A percentile compares a stretch with the other conserved stretches of the same genome.
These are phyloP conservation scores for Borostomias antarcticus DNA, from an alignment of 2,797 vertebrate genomes.

Conservation along the genomic window DNA sequence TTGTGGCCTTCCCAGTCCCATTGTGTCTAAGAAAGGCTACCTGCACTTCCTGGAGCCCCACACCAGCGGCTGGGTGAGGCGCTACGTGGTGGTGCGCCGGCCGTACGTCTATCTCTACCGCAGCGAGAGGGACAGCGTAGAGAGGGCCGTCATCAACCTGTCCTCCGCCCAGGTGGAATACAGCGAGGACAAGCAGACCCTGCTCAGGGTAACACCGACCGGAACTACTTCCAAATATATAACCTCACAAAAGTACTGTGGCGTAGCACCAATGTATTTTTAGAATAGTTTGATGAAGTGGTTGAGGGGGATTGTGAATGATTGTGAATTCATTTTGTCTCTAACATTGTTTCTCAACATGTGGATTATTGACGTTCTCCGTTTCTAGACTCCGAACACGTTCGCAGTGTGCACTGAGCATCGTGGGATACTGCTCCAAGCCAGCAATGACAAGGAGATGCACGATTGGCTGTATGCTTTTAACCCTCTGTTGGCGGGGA, in stretches of 20 bases:
- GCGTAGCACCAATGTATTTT: background rate
- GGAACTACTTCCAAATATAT: background rate
- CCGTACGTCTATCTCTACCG: conserved; percentile 98
- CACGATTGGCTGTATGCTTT: conserved; percentile 99
- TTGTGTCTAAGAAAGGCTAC: conserved; percentile 98
- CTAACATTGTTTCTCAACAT: background rate
- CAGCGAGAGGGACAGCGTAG: conserved; percentile 89
- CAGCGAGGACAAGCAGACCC: conserved; percentile 97
- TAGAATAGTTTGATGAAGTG: too few relatives aligned
- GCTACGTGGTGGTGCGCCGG: conserved; percentile 92
- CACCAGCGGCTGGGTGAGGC: conserved; percentile 94
- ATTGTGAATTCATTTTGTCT: background rate
- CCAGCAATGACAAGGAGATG: conserved; percentile 97
- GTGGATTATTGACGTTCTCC: background rate
- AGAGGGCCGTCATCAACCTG: conserved; percentile 95
- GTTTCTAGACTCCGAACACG: conserved; percentile 90
- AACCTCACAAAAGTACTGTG: background rate
- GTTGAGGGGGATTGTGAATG: background rate
- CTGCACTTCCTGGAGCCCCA: conserved; percentile 97
- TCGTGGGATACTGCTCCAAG: conserved; percentile 95
- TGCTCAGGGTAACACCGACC: conserved; percentile 86
- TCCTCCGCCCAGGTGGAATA: conserved; percentile 98
- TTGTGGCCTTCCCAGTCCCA: conserved; percentile 80
- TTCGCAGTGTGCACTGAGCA: conserved; percentile 97
- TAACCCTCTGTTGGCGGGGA: conserved; percentile 96